Percentiles rank a stretch among this genome's conserved stretches.
Evolutionary conservation across 1,140 invertebrate genomes (phyloP).

Genomic region (Orchestia grillus): DNA sequence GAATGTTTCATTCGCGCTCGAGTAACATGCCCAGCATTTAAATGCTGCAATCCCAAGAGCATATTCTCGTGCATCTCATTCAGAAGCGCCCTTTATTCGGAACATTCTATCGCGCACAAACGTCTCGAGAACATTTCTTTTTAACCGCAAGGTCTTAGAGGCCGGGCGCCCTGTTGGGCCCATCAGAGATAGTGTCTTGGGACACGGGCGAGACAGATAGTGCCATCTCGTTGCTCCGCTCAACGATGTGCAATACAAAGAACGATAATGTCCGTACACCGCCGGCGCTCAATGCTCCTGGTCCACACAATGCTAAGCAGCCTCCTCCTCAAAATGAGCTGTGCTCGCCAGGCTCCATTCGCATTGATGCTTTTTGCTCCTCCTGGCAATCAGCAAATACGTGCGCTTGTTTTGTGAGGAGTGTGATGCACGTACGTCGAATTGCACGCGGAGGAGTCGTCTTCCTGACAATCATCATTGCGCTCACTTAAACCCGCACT

Average conservation of each 20-base stretch:
- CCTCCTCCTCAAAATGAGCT: neutral
- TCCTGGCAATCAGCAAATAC: neutral
- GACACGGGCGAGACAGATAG: slow-evolving; percentile 11
- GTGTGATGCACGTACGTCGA: neutral
- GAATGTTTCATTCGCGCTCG: neutral
- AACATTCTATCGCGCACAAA: neutral
- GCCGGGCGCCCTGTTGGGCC: neutral
- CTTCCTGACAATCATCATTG: no score
- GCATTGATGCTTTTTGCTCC: neutral
- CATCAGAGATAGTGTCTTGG: slow-evolving; percentile 41
- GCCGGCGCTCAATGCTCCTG: neutral
- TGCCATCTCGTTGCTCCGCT: slow-evolving; percentile 5
- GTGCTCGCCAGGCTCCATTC: no score
- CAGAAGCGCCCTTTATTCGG: neutral
- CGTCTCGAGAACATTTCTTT: neutral
- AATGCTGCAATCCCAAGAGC: neutral
- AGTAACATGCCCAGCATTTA: neutral
- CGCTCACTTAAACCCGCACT: no score
- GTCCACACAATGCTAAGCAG: neutral
- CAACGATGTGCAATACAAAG: slow-evolving; percentile 31
- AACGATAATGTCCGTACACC: neutral
- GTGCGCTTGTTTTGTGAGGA: neutral
- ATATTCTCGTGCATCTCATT: neutral
- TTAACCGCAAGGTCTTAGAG: neutral
- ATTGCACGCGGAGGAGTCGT: neutral